Evolutionary conservation across 2,797 vertebrate species (phyloP), one percentile per base, ranked within the genome.

Genomic region (Acanthopagrus latus): DNA sequence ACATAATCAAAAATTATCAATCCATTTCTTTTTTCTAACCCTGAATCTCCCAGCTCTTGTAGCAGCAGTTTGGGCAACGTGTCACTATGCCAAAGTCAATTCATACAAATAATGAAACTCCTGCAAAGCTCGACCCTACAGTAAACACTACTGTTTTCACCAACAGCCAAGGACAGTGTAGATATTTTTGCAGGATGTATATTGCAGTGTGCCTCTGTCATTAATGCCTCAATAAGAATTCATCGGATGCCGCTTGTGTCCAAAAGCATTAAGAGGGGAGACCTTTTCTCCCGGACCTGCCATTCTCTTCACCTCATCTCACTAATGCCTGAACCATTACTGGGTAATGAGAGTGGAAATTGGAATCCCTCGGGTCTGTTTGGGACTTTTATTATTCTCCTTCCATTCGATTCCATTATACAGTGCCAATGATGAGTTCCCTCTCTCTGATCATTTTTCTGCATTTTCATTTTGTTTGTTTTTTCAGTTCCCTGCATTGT

Each of bases 281-380:
- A 59, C 68, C 82, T 79, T 38, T 85, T 86, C 71, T 80, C 60
- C 76, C 54, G 38, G 78, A 86, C 76, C 73, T 74, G 70, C 74
- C 83, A 74, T 76, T 85, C 78, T 85, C 27, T 79, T 87, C 87
- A 76, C 71, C 84, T 86, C 90, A 56, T 81, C 84, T 81, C 86
- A 83, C 71, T 82, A 84, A 91, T 80, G 89, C 76, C 84, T 63
- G 73, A 64, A 65, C 85, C 81, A 88, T 93, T 88, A 88, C 87
- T 55, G 85, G 29, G 75, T 89, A 91, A 92, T 90, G 88, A 93
- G 78, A 86, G 85, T 67, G 79, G 85, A 85, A 85, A 92, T 90
- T 90, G 86, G 86, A 92, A 74, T 87, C 88, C 81, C 81, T 77
- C 48, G 17, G 79, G 83, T 87, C 71, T 80, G 78, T 89, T 94